Evolutionary conservation across 2,797 vertebrate species (phyloP).

Genomic region (Huso huso): DNA sequence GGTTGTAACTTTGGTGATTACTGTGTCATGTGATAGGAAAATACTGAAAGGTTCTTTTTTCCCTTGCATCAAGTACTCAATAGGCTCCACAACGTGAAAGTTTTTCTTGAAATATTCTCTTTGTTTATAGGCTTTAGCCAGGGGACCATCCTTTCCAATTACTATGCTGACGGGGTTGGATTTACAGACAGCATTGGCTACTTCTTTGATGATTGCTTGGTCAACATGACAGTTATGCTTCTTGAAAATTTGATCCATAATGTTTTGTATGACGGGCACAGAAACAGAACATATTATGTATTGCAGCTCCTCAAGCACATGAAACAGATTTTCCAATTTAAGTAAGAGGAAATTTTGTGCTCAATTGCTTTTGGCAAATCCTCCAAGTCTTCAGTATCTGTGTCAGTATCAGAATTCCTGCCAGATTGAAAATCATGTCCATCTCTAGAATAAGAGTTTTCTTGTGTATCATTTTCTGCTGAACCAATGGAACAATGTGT

Average conservation of each 20-base stretch:
- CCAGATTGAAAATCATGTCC: too few relatives aligned
- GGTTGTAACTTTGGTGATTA: too few relatives aligned
- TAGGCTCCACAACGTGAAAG: background rate
- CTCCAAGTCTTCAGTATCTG: background rate
- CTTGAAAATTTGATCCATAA: background rate
- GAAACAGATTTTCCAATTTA: background rate
- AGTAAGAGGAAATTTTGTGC: background rate
- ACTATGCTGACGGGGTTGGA: background rate
- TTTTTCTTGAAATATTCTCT: background rate
- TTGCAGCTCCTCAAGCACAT: background rate
- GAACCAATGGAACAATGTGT: background rate
- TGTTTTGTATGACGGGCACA: background rate
- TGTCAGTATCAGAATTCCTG: background rate
- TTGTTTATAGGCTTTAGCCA: background rate
- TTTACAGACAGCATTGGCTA: background rate
- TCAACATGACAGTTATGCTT: background rate
- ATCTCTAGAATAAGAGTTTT: too few relatives aligned
- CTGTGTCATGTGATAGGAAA: background rate
- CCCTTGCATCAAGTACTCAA: constrained; percentile 10
- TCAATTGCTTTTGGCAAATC: background rate
- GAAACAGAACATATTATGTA: background rate
- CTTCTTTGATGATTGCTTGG: background rate
- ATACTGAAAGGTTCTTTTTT: background rate
- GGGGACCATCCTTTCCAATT: background rate
- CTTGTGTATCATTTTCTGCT: too few relatives aligned